These are phyloP conservation scores for Lophotriccus pileatus DNA, from an alignment of 2,797 vertebrate species.

Conservation along the genomic window DNA sequence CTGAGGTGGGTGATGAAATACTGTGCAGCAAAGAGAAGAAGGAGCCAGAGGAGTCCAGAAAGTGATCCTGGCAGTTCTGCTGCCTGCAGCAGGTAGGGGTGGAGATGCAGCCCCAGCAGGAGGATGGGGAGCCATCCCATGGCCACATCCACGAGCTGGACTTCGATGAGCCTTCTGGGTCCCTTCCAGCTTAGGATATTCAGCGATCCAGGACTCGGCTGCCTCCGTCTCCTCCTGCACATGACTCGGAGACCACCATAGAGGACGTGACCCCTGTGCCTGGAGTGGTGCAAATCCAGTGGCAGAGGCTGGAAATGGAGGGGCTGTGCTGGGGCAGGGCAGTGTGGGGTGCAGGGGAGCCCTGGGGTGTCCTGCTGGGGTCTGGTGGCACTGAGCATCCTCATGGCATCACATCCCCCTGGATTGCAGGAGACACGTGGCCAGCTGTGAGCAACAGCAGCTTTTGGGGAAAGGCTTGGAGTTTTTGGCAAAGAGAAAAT, in stretches of 20 bases:
- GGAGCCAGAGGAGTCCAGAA: neutral
- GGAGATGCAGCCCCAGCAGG: neutral
- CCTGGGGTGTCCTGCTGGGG: neutral
- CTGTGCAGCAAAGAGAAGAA: slow-evolving; percentile 7
- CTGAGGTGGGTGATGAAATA: slow-evolving; percentile 41
- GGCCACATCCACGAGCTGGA: fast-evolving
- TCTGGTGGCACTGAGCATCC: neutral
- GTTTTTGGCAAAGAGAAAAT: neutral
- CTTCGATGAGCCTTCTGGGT: neutral
- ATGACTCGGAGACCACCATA: fast-evolving
- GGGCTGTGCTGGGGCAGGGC: neutral
- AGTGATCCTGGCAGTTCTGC: neutral
- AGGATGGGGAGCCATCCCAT: neutral
- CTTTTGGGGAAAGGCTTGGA: neutral
- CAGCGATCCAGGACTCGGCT: neutral
- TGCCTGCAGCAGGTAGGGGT: neutral
- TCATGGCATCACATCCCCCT: fast-evolving
- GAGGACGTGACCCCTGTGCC: neutral
- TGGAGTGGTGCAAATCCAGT: fast-evolving
- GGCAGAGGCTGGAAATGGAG: neutral
- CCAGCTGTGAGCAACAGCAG: neutral
- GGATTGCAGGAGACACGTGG: fast-evolving
- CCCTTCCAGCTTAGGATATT: neutral
- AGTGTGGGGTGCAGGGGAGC: neutral
- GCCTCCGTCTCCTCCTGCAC: neutral